Conservation (phyloP, 2,888 invertebrate species). For the Eristalis pertinax region DNA sequence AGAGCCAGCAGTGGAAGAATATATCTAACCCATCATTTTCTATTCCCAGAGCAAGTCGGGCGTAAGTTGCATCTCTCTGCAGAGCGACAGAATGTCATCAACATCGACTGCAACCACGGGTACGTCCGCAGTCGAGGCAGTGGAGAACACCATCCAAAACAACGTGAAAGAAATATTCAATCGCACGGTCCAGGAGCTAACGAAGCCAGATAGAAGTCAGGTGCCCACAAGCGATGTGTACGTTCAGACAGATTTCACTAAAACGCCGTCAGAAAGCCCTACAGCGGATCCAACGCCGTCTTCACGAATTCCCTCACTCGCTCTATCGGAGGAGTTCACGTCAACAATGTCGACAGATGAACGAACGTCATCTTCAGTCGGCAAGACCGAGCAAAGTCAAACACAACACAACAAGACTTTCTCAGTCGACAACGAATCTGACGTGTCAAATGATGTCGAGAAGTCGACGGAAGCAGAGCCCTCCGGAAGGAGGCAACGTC, state of each 20-base stretch:
- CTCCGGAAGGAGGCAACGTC: background rate
- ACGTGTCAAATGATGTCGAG: background rate
- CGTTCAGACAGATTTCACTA: conserved; percentile 43
- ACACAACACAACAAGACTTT: background rate
- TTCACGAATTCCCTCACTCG: background rate
- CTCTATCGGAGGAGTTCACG: background rate
- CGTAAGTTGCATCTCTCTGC: background rate
- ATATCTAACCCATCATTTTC: background rate
- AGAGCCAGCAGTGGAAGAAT: background rate
- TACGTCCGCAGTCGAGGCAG: background rate
- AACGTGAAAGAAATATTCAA: background rate
- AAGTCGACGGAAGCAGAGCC: background rate
- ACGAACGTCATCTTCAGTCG: background rate
- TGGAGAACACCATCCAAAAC: background rate
- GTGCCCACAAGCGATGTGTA: background rate
- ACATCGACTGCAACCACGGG: background rate
- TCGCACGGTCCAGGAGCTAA: background rate
- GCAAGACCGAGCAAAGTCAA: background rate
- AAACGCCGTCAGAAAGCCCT: background rate
- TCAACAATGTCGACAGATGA: background rate
- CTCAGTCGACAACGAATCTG: background rate
- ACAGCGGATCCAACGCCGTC: background rate
- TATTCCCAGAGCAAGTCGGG: background rate
- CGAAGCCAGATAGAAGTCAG: background rate
- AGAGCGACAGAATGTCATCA: background rate